Evolutionary conservation across 1,140 invertebrate species (phyloP).

Genomic region (Neuroterus valhalla): DNA sequence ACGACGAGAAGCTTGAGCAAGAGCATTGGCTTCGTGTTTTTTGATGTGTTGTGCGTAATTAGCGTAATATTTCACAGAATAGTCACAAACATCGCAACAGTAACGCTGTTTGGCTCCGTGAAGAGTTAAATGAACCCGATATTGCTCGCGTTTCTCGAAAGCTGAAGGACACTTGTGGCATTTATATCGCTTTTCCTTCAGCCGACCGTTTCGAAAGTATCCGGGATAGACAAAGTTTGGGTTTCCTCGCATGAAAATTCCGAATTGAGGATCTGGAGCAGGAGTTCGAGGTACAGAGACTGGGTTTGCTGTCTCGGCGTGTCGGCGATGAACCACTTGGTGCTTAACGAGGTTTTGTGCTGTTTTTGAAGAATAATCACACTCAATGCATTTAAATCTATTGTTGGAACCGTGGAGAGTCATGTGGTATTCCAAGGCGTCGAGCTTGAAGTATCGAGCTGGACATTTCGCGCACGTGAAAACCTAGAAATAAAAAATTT

Average conservation of each 20-base stretch:
- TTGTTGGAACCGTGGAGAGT: slow-evolving; percentile 82
- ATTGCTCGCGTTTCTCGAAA: slow-evolving; percentile 90
- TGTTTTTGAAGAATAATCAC: slow-evolving; percentile 88
- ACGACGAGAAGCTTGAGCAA: slow-evolving; percentile 78
- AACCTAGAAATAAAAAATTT: slow-evolving; percentile 57
- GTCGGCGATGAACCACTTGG: slow-evolving; percentile 78
- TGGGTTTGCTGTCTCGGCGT: slow-evolving; percentile 54
- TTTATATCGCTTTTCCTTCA: slow-evolving; percentile 87
- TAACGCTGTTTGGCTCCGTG: slow-evolving; percentile 90
- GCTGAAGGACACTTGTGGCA: slow-evolving; percentile 91
- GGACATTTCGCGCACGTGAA: slow-evolving; percentile 81
- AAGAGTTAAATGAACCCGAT: slow-evolving; percentile 86
- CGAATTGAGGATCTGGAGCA: slow-evolving; percentile 80
- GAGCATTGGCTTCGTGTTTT: slow-evolving; percentile 84
- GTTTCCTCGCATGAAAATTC: slow-evolving; percentile 81
- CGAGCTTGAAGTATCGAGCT: slow-evolving; percentile 81
- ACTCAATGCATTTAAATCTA: slow-evolving; percentile 85
- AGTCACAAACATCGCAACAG: slow-evolving; percentile 90
- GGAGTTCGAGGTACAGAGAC: slow-evolving; percentile 50
- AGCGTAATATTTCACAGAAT: slow-evolving; percentile 90
- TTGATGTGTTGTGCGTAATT: slow-evolving; percentile 88
- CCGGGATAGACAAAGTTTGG: slow-evolving; percentile 86
- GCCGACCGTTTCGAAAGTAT: slow-evolving; percentile 82
- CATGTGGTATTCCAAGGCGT: slow-evolving; percentile 84
- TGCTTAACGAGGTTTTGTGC: slow-evolving; percentile 86